phyloP scores from a whole-genome alignment of 2,113 vertebrate species.

The Dasypus novemcinctus region DNA sequence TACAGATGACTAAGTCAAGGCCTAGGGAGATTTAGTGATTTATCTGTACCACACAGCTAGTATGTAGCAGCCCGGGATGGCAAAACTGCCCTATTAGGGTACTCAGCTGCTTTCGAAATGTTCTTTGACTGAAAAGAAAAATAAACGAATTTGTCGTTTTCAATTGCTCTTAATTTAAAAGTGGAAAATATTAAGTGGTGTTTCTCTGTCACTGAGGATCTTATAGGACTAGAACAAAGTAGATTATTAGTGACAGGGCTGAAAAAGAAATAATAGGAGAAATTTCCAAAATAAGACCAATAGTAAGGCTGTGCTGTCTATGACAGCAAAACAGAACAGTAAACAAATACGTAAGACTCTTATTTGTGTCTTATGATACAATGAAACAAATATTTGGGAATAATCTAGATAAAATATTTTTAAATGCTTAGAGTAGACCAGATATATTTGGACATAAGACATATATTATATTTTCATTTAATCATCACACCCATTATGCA shows the following conservation, averaged over 20 bases:
- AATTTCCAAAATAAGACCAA: not conserved
- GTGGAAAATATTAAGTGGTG: constrained; percentile 19
- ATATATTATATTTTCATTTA: not conserved
- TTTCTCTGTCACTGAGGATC: constrained; percentile 13
- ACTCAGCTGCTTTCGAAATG: constrained; percentile 7
- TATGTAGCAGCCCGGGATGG: not conserved
- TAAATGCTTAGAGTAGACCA: not conserved
- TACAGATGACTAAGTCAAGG: not conserved
- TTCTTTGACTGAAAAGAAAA: constrained; percentile 44
- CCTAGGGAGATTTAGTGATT: not conserved
- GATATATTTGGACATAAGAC: not conserved
- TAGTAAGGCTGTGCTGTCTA: not conserved
- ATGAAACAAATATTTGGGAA: not conserved
- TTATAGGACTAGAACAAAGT: not conserved
- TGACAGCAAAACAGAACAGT: not conserved
- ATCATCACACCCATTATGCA: not conserved
- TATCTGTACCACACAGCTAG: not conserved
- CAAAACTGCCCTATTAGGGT: not conserved
- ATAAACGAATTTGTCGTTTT: constrained; percentile 57
- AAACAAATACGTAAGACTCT: constrained; percentile 3
- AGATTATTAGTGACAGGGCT: constrained; percentile 26
- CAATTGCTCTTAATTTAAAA: constrained; percentile 56
- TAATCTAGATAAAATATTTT: not conserved
- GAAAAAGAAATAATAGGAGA: constrained; percentile 14
- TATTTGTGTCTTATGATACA: not conserved